Conservation (phyloP, 2,113 vertebrate genomes). For the Mirounga angustirostris region DNA sequence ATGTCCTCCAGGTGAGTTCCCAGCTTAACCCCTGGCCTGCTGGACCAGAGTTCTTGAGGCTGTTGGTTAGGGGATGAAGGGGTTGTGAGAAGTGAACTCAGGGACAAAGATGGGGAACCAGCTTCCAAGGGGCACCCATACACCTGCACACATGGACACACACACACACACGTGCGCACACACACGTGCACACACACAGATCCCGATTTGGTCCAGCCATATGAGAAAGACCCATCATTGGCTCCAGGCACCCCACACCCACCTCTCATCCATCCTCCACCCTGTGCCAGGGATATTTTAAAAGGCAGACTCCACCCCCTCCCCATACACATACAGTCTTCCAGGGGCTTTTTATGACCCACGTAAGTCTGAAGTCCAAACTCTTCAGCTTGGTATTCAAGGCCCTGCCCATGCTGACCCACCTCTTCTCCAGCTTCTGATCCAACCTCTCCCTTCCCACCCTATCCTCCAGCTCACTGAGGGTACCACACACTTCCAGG, state of each 20-base stretch:
- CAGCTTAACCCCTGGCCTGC: slow-evolving; percentile 4
- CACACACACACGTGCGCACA: neutral
- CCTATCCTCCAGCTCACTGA: neutral
- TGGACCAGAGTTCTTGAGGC: neutral
- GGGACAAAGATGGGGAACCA: neutral
- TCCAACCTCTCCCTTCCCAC: neutral
- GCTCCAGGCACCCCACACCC: neutral
- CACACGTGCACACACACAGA: neutral
- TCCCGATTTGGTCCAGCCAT: neutral
- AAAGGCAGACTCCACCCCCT: neutral
- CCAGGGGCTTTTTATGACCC: neutral
- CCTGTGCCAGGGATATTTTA: neutral
- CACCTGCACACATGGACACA: neutral
- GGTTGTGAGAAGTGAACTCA: neutral
- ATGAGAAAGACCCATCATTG: neutral
- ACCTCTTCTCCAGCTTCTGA: neutral
- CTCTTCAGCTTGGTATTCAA: neutral
- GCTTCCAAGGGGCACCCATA: neutral
- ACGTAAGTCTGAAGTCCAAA: neutral
- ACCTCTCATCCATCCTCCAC: neutral
- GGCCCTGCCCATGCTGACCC: neutral
- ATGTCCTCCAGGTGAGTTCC: slow-evolving; percentile 25
- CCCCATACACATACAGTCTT: neutral
- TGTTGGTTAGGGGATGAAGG: neutral
- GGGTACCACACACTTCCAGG: neutral